These are phyloP conservation scores for Meiosimyza decipiens DNA, from an alignment of 2,888 invertebrate species.

Conservation along the genomic window DNA sequence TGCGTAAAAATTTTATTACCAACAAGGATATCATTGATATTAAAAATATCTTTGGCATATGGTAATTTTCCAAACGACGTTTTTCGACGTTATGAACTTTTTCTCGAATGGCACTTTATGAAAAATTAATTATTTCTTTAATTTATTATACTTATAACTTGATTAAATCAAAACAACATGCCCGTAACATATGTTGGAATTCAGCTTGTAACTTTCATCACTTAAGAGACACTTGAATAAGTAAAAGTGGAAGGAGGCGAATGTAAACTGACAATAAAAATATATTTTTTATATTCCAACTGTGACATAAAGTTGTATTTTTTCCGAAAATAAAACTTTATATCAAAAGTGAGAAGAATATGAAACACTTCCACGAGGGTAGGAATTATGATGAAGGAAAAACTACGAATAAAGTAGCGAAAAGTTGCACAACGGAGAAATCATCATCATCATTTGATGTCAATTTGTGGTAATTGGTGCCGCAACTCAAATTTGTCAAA, in stretches of 20 bases:
- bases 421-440: slow-evolving; percentile 20
- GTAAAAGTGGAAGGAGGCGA: background rate
- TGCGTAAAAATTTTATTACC: too few species aligned
- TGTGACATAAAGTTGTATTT: slow-evolving; percentile 17
- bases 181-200: too few species aligned
- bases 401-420: background rate
- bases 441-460: slow-evolving; percentile 35
- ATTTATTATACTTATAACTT: too few species aligned
- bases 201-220: too few species aligned
- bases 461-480: slow-evolving; percentile 36
- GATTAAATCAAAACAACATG: too few species aligned
- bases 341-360: background rate
- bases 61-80: too few species aligned
- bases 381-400: slow-evolving; percentile 7
- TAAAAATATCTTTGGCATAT: too few species aligned
- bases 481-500: slow-evolving; percentile 26
- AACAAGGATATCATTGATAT: too few species aligned
- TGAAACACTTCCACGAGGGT: slow-evolving; percentile 4
- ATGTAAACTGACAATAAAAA: background rate
- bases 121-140: too few species aligned
- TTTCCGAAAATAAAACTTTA: slow-evolving; percentile 13
- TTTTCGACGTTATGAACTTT: too few species aligned
- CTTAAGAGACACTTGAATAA: too few species aligned
- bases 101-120: too few species aligned
- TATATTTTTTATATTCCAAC: slow-evolving; percentile 8